phyloP scores from a whole-genome alignment of 2,888 invertebrate genomes.

The Ptilodon capucinus region DNA sequence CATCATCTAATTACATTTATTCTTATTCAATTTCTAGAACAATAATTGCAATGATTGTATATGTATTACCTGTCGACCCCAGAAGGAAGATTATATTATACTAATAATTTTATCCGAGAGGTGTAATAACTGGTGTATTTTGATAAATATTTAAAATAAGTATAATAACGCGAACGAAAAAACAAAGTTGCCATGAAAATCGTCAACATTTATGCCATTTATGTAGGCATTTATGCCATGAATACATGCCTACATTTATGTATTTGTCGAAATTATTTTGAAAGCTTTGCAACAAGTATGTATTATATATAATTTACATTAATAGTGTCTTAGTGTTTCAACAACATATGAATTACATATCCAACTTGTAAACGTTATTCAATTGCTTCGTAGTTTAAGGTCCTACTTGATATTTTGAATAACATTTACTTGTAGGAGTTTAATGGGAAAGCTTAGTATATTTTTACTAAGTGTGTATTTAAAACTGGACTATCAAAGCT shows the following conservation, averaged over 20 bases:
- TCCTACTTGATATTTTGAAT: constrained; percentile 4
- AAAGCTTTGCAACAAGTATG: constrained; percentile 27
- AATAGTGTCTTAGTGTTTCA: no score
- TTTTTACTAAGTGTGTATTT: constrained; percentile 36
- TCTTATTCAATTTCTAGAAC: no score
- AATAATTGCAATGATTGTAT: no score
- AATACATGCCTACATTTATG: constrained; percentile 34
- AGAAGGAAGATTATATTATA: no score
- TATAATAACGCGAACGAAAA: constrained; percentile 23
- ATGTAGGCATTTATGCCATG: constrained; percentile 45
- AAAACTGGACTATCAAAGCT: constrained; percentile 49
- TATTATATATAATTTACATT: constrained; percentile 17
- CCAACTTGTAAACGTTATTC: constrained; percentile 23
- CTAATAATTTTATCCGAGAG: no score
- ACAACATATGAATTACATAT: constrained; percentile 18
- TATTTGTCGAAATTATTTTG: constrained; percentile 31
- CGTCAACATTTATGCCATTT: no score
- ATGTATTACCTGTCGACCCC: no score
- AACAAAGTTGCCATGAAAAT: constrained; percentile 43
- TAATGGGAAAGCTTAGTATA: no score
- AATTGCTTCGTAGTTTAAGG: constrained; percentile 4
- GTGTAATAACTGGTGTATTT: constrained; percentile 36
- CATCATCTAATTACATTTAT: no score
- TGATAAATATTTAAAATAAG: constrained; percentile 18
- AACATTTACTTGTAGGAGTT: constrained; percentile 19